Conservation (phyloP, 1,140 invertebrate species). For the Pseudobourletiella spinata region DNA sequence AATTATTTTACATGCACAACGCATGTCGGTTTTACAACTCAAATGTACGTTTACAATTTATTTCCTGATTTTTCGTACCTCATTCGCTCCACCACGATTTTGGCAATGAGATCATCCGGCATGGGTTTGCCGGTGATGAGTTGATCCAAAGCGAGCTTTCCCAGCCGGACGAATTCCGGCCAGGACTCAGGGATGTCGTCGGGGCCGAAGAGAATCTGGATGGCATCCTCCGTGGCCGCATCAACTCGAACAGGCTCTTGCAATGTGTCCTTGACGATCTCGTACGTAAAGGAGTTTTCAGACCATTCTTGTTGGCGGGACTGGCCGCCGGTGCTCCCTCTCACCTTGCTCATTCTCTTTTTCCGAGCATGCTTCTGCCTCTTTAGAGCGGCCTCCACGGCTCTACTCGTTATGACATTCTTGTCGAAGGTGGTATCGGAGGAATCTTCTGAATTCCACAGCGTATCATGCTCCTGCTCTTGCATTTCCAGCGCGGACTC, state of each 20-base stretch:
- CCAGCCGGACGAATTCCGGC: conserved; percentile 3
- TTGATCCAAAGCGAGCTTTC: not conserved
- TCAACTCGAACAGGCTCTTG: not conserved
- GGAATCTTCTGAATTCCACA: too few species aligned
- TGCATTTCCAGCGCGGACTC: too few species aligned
- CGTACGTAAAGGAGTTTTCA: not conserved
- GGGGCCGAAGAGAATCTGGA: not conserved
- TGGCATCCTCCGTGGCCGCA: not conserved
- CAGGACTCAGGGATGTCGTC: not conserved
- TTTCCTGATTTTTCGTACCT: not conserved
- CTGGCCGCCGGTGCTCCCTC: not conserved
- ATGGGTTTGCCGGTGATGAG: not conserved
- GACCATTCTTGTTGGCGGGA: too few species aligned
- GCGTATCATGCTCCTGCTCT: too few species aligned
- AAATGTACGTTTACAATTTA: too few species aligned
- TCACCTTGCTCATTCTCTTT: not conserved
- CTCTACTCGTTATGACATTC: not conserved
- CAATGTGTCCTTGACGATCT: not conserved
- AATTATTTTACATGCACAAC: too few species aligned
- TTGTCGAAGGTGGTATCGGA: not conserved
- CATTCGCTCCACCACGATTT: not conserved
- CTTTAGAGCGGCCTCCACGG: not conserved
- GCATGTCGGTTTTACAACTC: too few species aligned
- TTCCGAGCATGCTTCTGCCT: not conserved
- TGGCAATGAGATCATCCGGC: not conserved